Percentiles rank a stretch among this genome's conserved stretches.
Evolutionary conservation across 2,888 invertebrate genomes (phyloP).

Genomic region (Dryocosmus kuriphilus): DNA sequence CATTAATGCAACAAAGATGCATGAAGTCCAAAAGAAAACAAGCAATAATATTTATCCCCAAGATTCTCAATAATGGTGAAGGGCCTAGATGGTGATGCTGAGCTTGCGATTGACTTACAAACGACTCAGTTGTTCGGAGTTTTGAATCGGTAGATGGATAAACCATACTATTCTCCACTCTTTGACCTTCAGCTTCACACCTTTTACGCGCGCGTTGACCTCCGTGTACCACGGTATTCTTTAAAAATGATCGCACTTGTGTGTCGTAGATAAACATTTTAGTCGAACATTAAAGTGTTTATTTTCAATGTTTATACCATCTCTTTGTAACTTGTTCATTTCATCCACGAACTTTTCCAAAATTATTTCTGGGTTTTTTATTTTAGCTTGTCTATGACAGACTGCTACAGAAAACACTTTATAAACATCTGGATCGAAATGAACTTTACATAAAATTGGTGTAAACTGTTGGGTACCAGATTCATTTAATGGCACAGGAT

Average conservation of each 20-base stretch:
- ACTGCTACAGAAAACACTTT: conserved; percentile 13
- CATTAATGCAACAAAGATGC: too few species aligned
- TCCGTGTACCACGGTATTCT: not conserved
- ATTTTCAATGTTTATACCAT: not conserved
- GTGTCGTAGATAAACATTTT: too few species aligned
- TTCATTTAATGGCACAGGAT: not conserved
- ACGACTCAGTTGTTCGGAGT: not conserved
- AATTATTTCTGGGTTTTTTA: too few species aligned
- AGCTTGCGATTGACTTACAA: conserved; percentile 4
- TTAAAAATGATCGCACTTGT: not conserved
- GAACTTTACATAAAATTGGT: too few species aligned
- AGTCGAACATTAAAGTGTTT: not conserved
- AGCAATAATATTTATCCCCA: too few species aligned
- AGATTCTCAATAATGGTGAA: too few species aligned
- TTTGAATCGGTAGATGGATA: not conserved
- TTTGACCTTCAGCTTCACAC: not conserved
- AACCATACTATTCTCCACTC: not conserved
- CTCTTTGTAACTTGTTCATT: conserved; percentile 1
- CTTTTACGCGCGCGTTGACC: not conserved
- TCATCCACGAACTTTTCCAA: too few species aligned
- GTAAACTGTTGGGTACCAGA: not conserved
- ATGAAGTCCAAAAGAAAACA: not conserved
- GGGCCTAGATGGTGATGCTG: not conserved
- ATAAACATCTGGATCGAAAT: conserved; percentile 16
- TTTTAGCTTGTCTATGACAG: not conserved